Evolutionary conservation across 64 coral and sea anemone species (phyloP), one percentile per base, ranked within the genome.

Genomic region (Pachyseris speciosa): DNA sequence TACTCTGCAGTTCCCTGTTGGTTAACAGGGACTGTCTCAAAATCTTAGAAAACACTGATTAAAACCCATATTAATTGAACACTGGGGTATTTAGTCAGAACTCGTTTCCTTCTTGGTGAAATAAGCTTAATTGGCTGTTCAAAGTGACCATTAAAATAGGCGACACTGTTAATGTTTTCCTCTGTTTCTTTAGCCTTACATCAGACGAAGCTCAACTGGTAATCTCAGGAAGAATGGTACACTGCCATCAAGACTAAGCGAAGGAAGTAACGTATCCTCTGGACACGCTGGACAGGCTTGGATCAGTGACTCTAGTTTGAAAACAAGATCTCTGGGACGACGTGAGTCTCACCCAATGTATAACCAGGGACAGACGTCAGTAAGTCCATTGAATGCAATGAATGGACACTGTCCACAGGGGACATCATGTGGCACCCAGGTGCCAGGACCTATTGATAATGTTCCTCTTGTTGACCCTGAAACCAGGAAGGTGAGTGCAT

Each of bases 391-490:
- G 8, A 73, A 39, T 29, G 8, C 49, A 4, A 85, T 93, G 83
- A 96, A 96, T 89, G 94, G 94, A 8, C 78, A 96, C 64, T 96
- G 94, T 78, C 32, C 77, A 42, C 34, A 53, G 0, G 84, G 58
- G n/a, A 67, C 44, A 42, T 31, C 59, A 37, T 84, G 40, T 22
- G 27, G 26, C 7, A 80, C 63, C 19, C 69, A 75, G 10, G 94
- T 72, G 19, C 96, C 96, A 59, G 96, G 96, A 5, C 90, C 89
- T 8, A 84, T 98, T 72, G 94, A 98, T 87, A 98, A 98, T 67
- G 69, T 91, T 1, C 89, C 85, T 25, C 83, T 98, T 19, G 83
- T 98, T 20, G 96, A 98, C 59, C 59, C 76, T 86, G 96, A 98
- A 24, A 74, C 85, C 32, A 88, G 96, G 67, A 98, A 98, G 96